Percentiles rank a stretch among this genome's conserved stretches.
Evolutionary conservation across 2,888 invertebrate species (phyloP).

Genomic region (Apamea sordens): DNA sequence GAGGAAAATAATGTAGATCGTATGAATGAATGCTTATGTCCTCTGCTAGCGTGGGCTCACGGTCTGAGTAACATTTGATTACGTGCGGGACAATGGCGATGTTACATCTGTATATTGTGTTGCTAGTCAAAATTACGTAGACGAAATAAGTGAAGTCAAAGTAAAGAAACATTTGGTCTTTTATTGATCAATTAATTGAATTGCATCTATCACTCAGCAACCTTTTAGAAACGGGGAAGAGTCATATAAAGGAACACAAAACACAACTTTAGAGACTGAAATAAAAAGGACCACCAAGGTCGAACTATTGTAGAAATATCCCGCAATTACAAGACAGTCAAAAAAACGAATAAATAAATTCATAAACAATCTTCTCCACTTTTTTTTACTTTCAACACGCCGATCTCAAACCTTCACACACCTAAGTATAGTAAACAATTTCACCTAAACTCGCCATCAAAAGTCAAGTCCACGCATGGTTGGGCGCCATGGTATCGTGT

Average conservation of each 20-base stretch:
- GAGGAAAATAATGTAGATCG: constrained; percentile 72
- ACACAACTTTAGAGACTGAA: not conserved
- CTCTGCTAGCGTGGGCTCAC: constrained; percentile 73
- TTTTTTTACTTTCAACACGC: not conserved
- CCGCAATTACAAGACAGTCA: not conserved
- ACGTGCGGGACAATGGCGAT: constrained; percentile 50
- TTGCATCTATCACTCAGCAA: not conserved
- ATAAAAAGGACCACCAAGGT: not conserved
- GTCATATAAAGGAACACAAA: not conserved
- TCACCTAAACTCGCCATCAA: constrained; percentile 18
- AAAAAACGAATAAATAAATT: not conserved
- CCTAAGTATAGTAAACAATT: constrained; percentile 3
- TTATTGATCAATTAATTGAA: not conserved
- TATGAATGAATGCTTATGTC: constrained; percentile 72
- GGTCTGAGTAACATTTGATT: constrained; percentile 70
- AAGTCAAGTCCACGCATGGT: constrained; percentile 52
- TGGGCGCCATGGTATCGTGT: constrained; percentile 35
- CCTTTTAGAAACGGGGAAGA: not conserved
- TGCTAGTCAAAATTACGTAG: constrained; percentile 19
- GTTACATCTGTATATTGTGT: constrained; percentile 45
- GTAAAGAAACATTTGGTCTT: not conserved
- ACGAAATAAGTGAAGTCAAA: not conserved
- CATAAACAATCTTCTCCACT: not conserved
- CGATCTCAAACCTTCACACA: not conserved
- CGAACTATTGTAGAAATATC: not conserved